These are phyloP conservation scores for Mylabris sibirica DNA, from an alignment of 2,888 invertebrate genomes.

Conservation along the genomic window DNA sequence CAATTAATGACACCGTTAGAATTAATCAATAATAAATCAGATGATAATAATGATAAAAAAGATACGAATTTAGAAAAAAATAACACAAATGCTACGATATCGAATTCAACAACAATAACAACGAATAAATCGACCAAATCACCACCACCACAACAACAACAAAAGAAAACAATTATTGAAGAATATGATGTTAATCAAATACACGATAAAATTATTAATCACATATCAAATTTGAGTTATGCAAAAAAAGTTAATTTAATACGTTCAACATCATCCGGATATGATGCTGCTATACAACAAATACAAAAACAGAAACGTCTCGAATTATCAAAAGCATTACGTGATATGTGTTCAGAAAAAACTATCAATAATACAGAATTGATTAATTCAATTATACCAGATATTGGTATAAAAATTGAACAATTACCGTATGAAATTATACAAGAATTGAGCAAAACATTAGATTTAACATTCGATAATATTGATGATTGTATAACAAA, in stretches of 20 bases:
- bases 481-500: not conserved
- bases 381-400: conserved; percentile 57
- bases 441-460: conserved; percentile 50
- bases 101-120: not conserved
- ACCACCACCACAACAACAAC: conserved; percentile 2
- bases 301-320: conserved; percentile 56
- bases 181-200: conserved; percentile 50
- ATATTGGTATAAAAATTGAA: conserved; percentile 57
- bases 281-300: conserved; percentile 54
- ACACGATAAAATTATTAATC: conserved; percentile 54
- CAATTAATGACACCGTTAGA: conserved; percentile 41
- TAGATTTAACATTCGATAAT: conserved; percentile 42
- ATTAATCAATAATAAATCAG: not conserved
- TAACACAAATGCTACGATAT: not conserved
- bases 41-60: conserved; percentile 25
- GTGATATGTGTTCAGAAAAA: conserved; percentile 52
- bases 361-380: conserved; percentile 46
- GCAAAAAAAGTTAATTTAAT: conserved; percentile 56
- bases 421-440: conserved; percentile 55
- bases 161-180: conserved; percentile 5
- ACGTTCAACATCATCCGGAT: conserved; percentile 49
- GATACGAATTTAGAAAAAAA: not conserved
- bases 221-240: conserved; percentile 55
- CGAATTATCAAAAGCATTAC: conserved; percentile 55
- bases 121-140: not conserved